phyloP scores from a whole-genome alignment of 2,888 invertebrate genomes.

The Lasius platythorax region DNA sequence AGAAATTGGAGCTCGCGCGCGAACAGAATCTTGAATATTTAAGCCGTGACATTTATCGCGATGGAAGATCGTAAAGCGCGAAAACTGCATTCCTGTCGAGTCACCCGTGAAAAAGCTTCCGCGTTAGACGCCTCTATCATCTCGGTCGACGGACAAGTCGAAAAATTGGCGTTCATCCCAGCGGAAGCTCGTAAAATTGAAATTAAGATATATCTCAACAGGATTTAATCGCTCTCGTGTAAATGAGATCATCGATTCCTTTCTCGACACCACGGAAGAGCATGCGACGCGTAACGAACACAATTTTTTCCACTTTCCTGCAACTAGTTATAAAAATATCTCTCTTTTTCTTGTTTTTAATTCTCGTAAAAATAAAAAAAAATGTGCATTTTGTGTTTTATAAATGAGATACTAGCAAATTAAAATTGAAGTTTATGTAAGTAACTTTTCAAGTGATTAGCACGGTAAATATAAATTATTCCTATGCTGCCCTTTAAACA shows the following conservation, averaged over 20 bases:
- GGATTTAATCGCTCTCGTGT: conserved; percentile 26
- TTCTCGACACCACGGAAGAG: background rate
- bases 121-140: conserved; percentile 48
- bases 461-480: background rate
- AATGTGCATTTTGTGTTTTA: background rate
- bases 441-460: background rate
- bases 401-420: background rate
- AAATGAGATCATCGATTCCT: conserved; percentile 7
- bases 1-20: conserved; percentile 16
- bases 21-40: conserved; percentile 18
- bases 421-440: background rate
- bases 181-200: conserved; percentile 18
- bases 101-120: conserved; percentile 55
- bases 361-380: background rate
- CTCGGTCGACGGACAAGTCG: background rate
- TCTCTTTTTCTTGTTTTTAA: background rate
- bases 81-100: conserved; percentile 50
- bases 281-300: background rate
- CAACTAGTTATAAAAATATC: background rate
- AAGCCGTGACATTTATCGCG: conserved; percentile 19
- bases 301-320: background rate
- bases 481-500: background rate
- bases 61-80: conserved; percentile 36
- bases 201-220: conserved; percentile 21
- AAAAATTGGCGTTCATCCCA: conserved; percentile 6